Conservation (phyloP, 2,113 vertebrate species). For the Lethenteron camtschaticum region DNA sequence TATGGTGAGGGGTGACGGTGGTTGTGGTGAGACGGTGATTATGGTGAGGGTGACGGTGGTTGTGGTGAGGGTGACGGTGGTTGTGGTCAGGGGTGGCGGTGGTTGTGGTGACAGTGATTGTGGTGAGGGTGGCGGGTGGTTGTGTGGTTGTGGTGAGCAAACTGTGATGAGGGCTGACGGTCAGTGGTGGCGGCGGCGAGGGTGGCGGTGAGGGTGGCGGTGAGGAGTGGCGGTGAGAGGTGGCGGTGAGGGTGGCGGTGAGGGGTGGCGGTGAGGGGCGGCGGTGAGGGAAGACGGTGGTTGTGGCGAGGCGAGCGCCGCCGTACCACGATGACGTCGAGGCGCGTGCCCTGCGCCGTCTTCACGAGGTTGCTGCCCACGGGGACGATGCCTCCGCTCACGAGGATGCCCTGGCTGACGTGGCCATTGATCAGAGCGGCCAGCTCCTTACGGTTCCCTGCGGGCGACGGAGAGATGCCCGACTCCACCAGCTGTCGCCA, state of each 20-base stretch:
- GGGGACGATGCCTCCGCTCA: conserved; percentile 3
- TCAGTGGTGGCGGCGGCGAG: too few relatives aligned
- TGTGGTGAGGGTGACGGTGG: too few relatives aligned
- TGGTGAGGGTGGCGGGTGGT: too few relatives aligned
- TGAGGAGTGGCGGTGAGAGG: neutral
- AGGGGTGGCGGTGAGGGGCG: neutral
- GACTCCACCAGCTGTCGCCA: too few relatives aligned
- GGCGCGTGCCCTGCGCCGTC: neutral
- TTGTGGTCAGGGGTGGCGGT: too few relatives aligned
- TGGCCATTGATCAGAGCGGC: neutral
- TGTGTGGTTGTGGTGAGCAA: too few relatives aligned
- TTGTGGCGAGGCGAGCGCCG: neutral
- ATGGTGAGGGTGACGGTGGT: too few relatives aligned
- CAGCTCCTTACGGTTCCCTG: conserved; percentile 2
- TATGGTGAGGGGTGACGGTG: too few relatives aligned
- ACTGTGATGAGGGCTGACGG: too few relatives aligned
- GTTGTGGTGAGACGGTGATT: too few relatives aligned
- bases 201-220: neutral
- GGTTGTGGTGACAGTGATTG: too few relatives aligned
- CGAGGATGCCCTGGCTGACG: conserved; percentile 1
- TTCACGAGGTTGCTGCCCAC: conserved; percentile 3
- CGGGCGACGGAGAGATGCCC: too few relatives aligned
- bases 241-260: neutral
- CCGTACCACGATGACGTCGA: conserved; percentile 2
- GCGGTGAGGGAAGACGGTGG: neutral